Conservation (phyloP, 2,888 invertebrate species). For the Atrina japonica region DNA sequence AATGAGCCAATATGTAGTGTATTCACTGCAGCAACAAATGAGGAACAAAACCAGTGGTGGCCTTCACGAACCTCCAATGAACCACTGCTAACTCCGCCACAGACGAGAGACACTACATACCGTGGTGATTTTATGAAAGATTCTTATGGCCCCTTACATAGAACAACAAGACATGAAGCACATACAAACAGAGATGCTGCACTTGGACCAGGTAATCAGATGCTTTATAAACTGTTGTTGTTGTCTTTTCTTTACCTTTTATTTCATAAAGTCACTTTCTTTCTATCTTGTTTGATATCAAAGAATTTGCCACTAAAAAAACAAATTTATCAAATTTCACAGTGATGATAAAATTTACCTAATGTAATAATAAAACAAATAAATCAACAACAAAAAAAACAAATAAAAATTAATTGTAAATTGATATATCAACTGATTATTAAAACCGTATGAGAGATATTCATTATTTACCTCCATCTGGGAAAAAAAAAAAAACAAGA, state of each 20-base stretch:
- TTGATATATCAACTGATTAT: no score
- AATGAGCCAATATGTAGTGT: constrained; percentile 78
- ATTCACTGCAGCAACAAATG: constrained; percentile 61
- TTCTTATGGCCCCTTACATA: constrained; percentile 44
- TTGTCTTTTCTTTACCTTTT: not conserved
- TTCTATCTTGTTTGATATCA: constrained; percentile 1
- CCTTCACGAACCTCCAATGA: constrained; percentile 65
- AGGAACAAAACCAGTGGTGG: constrained; percentile 74
- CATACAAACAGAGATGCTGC: constrained; percentile 71
- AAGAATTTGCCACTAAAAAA: no score
- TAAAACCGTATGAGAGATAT: no score
- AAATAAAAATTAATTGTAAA: no score
- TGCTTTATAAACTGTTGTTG: not conserved
- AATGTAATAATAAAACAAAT: no score
- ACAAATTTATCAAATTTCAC: no score
- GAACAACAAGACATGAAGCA: constrained; percentile 63
- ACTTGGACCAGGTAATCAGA: constrained; percentile 66
- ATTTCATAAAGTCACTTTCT: not conserved
- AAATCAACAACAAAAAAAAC: no score
- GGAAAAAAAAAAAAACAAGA: no score
- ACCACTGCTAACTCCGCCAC: constrained; percentile 62
- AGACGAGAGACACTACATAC: constrained; percentile 71
- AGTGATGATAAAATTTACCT: no score
- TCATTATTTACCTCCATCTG: no score
- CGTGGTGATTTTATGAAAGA: constrained; percentile 65